Conservation (phyloP, 2,888 invertebrate species). For the Mesochorus sp. region DNA sequence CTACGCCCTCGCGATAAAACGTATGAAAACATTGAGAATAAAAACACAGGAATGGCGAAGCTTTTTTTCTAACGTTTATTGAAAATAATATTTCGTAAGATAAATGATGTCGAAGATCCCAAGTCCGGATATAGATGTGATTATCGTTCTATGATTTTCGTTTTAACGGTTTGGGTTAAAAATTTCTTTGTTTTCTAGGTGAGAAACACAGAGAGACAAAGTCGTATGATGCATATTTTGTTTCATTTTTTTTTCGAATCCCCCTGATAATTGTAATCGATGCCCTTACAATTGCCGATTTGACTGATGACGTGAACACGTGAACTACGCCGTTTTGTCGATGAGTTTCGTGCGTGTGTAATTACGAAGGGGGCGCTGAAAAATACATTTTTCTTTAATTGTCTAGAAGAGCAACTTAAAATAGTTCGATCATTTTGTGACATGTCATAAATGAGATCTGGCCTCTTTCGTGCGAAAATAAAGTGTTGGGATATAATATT, state of each 20-base stretch:
- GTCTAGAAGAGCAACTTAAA: not conserved
- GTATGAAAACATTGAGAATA: not conserved
- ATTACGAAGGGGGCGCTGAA: conserved; percentile 78
- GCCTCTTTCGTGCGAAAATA: no score
- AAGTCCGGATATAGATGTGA: not conserved
- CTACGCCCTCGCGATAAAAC: not conserved
- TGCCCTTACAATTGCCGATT: not conserved
- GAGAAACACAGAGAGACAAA: conserved; percentile 30
- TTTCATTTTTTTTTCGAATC: not conserved
- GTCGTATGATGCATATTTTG: not conserved
- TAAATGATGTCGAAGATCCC: conserved; percentile 36
- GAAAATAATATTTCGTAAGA: conserved; percentile 62
- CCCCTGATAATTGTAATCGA: conserved; percentile 6
- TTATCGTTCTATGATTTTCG: conserved; percentile 26
- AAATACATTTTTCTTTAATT: not conserved
- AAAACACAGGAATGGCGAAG: not conserved
- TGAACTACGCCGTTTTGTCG: conserved; percentile 9
- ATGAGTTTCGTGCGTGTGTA: conserved; percentile 54
- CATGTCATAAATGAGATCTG: no score
- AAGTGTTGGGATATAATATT: no score
- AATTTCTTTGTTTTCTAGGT: not conserved
- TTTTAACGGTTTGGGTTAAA: no score
- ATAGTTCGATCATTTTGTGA: no score
- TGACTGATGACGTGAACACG: conserved; percentile 32
- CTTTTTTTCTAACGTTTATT: conserved; percentile 62